Conservation (phyloP, 2,113 vertebrate genomes). For the Proteles cristata region DNA sequence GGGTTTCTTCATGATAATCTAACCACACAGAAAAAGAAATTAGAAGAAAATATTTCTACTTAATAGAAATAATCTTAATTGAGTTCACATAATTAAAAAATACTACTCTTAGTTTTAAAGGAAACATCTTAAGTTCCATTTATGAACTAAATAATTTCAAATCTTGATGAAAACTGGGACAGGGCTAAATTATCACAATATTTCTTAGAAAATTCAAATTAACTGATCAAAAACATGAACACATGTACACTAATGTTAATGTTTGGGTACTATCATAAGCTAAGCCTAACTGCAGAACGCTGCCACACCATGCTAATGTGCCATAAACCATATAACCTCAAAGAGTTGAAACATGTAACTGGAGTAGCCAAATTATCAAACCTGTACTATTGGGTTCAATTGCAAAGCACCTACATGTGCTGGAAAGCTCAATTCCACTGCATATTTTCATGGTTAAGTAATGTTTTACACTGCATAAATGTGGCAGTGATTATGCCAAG, state of each 20-base stretch:
- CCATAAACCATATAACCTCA: conserved; percentile 44
- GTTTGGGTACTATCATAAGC: conserved; percentile 22
- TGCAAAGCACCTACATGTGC: neutral
- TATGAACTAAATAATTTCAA: conserved; percentile 46
- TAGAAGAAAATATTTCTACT: conserved; percentile 33
- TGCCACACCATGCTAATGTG: neutral
- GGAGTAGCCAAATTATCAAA: neutral
- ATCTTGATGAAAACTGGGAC: conserved; percentile 45
- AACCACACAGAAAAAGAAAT: neutral
- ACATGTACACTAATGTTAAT: conserved; percentile 9
- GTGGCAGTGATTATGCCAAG: conserved; percentile 16
- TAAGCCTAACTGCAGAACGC: conserved; percentile 39
- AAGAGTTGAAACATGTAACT: neutral
- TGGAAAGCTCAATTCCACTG: neutral
- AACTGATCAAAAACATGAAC: conserved; percentile 24
- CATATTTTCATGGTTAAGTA: neutral
- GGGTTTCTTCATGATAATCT: conserved; percentile 27
- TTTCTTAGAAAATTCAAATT: conserved; percentile 45
- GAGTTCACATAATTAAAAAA: conserved; percentile 46
- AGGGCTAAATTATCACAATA: neutral
- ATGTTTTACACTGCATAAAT: neutral
- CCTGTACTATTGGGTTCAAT: conserved; percentile 18
- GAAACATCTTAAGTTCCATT: conserved; percentile 13
- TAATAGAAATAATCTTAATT: conserved; percentile 27
- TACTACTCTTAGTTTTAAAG: conserved; percentile 37